Evolutionary conservation across 1,140 invertebrate species (phyloP), one percentile per base, ranked within the genome.

Genomic region (Doryteuthis pealeii): DNA sequence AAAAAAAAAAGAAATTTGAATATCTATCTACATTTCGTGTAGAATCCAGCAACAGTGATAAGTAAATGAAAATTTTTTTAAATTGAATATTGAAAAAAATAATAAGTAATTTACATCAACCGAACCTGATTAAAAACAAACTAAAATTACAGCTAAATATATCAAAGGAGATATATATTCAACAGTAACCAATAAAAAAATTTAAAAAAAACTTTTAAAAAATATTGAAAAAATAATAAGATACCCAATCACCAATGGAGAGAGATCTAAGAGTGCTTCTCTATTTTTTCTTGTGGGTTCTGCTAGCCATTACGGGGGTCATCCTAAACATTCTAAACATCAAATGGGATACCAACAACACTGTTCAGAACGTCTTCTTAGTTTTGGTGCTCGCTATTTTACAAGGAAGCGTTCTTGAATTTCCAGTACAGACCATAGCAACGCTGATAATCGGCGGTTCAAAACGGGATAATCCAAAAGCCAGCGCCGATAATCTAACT

Each of bases 361-460:
- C 76, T 12, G 76, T 78, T 28, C 79, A 81, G 30, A 82, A 80
- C 1, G 75, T 84, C 10, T 22, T 81, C 12, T 74, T 85, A 32
- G 77, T 84, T 14, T 30, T 84, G 22, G 74, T 85, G 0, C 73
- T 84, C 5, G 81, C 80, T 12, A 74, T 84, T 12, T 35, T 85
- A 26, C 83, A 85, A 74, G 83, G 83, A 0, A 80, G 77, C 22
- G 83, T 85, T 5, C 69, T 83, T 67, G 84, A 85, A 71, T 81
- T 85, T 22, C 80, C 82, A 0, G 76, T 83, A 22, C 80, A 82
- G 77, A 84, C 84, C 14, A 78, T 84, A 0, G 75, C 80, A 0
- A 85, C 84, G 14, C 74, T 84, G 14, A 45, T 84, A 2, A 72
- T 84, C 26, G 83, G 83, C 30, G 83, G 84, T 3, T 74, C 81